Conservation (phyloP, 2,113 vertebrate species). For the Zapus hudsonius region DNA sequence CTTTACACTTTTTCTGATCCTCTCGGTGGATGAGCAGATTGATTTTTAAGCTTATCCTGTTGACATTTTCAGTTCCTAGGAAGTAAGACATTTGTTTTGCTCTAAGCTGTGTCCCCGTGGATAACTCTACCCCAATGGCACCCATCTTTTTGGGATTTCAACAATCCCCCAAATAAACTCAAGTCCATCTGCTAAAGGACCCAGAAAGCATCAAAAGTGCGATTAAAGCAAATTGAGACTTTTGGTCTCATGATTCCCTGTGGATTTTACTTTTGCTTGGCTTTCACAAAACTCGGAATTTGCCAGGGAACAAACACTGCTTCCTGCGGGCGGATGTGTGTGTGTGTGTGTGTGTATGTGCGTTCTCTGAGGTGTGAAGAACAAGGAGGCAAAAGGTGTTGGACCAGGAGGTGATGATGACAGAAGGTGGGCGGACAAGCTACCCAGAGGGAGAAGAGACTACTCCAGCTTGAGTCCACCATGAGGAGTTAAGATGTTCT, state of each 20-base stretch:
- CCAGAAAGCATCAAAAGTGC: conserved; percentile 69
- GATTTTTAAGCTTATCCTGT: conserved; percentile 82
- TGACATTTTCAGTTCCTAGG: conserved; percentile 81
- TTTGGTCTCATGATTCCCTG: conserved; percentile 59
- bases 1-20: conserved; percentile 78
- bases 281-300: conserved; percentile 57
- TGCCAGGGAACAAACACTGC: conserved; percentile 40
- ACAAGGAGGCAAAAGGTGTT: background rate
- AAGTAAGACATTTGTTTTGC: conserved; percentile 81
- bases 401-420: background rate
- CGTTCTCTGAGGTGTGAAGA: conserved; percentile 32
- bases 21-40: conserved; percentile 80
- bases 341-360: background rate
- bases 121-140: conserved; percentile 65
- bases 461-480: background rate
- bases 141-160: conserved; percentile 78
- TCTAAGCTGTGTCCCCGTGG: conserved; percentile 73
- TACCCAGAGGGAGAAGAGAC: background rate
- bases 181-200: conserved; percentile 73
- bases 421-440: background rate
- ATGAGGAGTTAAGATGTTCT: background rate
- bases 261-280: conserved; percentile 61
- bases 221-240: conserved; percentile 76
- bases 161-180: conserved; percentile 72
- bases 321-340: background rate